Evolutionary conservation across 2,113 vertebrate species (phyloP).

Genomic region (Phasianus colchicus): DNA sequence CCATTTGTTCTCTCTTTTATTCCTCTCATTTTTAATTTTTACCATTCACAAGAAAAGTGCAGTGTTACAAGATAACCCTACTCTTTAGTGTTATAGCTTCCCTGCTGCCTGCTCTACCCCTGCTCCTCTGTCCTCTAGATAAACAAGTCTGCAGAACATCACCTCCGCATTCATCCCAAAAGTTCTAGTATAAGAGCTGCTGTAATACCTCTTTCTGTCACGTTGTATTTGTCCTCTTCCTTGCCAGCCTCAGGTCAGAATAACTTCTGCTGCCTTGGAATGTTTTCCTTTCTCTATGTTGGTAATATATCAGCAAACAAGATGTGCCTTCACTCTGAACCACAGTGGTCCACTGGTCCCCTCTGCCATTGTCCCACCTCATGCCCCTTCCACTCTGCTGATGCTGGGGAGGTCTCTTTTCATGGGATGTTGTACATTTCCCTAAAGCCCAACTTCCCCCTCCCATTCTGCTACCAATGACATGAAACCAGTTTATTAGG

Average conservation of each 20-base stretch:
- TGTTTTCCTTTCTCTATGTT: fast-evolving
- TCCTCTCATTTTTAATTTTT: background rate
- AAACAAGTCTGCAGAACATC: background rate
- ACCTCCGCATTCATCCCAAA: background rate
- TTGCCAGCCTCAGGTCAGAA: background rate
- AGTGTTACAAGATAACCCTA: background rate
- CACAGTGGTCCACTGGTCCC: fast-evolving
- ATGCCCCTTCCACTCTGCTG: fast-evolving
- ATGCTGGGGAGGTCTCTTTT: background rate
- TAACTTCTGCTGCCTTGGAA: background rate
- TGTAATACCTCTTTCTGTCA: background rate
- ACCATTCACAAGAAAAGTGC: background rate
- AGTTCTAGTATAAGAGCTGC: fast-evolving
- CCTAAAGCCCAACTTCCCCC: background rate
- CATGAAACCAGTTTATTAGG: background rate
- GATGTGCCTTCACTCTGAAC: background rate
- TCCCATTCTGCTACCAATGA: background rate
- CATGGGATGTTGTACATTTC: background rate
- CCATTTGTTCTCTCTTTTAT: background rate
- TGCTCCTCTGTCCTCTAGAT: background rate
- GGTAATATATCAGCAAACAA: background rate
- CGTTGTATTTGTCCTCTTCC: fast-evolving
- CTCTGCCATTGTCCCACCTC: background rate
- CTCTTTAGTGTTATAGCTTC: background rate
- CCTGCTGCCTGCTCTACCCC: background rate